These are phyloP conservation scores for Drosophila triauraria DNA, from an alignment of 1,140 invertebrate species.

Conservation along the genomic window DNA sequence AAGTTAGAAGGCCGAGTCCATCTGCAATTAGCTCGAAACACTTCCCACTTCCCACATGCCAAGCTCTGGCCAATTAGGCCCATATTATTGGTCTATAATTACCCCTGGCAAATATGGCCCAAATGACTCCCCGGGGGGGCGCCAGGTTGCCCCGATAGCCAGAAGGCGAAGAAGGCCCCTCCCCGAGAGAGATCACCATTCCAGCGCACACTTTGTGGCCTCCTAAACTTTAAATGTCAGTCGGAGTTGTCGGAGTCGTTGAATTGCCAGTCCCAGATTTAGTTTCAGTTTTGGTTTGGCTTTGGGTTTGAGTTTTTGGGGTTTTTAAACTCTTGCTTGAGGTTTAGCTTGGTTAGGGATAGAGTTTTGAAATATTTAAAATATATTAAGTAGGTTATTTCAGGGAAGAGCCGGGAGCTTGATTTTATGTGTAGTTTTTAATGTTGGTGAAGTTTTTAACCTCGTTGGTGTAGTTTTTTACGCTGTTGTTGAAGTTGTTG, in stretches of 20 bases:
- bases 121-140: slow-evolving; percentile 8
- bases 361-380: slow-evolving; percentile 6
- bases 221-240: slow-evolving; percentile 82
- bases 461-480: no score
- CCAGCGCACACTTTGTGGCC: slow-evolving; percentile 50
- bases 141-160: not conserved
- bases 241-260: slow-evolving; percentile 2
- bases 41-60: slow-evolving; percentile 22
- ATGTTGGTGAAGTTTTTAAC: no score
- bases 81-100: slow-evolving; percentile 57
- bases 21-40: slow-evolving; percentile 60
- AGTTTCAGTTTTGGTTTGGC: slow-evolving; percentile 4
- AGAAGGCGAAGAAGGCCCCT: slow-evolving; percentile 9
- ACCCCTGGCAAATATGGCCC: slow-evolving; percentile 10
- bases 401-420: no score
- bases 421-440: no score
- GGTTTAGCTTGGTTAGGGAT: not conserved
- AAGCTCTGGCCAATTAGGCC: slow-evolving; percentile 48
- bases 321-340: no score
- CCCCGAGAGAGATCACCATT: slow-evolving; percentile 34
- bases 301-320: not conserved
- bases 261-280: slow-evolving; percentile 43
- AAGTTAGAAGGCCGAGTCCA: slow-evolving; percentile 43
- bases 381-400: not conserved
- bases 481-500: no score